Evolutionary conservation across 2,888 invertebrate genomes (phyloP).

Genomic region (Abrostola triplasia): DNA sequence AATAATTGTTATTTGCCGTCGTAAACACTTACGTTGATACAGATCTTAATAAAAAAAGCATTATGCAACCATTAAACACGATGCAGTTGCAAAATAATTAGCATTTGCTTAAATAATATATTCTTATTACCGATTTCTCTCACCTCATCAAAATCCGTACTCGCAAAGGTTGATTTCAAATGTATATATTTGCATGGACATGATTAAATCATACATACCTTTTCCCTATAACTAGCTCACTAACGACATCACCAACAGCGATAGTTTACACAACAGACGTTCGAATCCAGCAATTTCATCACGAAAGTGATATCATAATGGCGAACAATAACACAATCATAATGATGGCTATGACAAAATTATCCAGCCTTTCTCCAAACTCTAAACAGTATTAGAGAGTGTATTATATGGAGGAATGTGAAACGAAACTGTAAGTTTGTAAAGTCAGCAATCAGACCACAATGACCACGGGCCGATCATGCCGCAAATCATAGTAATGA

Average conservation of each 20-base stretch:
- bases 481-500: conserved; percentile 64
- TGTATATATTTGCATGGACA: conserved; percentile 35
- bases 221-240: conserved; percentile 35
- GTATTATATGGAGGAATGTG: conserved; percentile 42
- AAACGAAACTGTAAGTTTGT: conserved; percentile 59
- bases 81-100: conserved; percentile 7
- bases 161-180: too few species aligned
- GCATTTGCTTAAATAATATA: not conserved
- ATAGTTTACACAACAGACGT: conserved; percentile 40
- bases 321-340: conserved; percentile 40
- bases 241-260: conserved; percentile 53
- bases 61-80: conserved; percentile 8
- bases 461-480: conserved; percentile 51
- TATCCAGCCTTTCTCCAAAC: conserved; percentile 54
- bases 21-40: conserved; percentile 2
- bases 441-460: conserved; percentile 56
- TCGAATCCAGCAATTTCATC: conserved; percentile 47
- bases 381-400: conserved; percentile 47
- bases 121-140: conserved; percentile 32
- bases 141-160: conserved; percentile 24
- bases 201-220: conserved; percentile 33
- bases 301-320: conserved; percentile 48
- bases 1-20: not conserved
- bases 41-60: conserved; percentile 20
- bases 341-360: conserved; percentile 48